Base-by-base conservation (phyloP, 2,797 vertebrate genomes). In the Spatula clypeata region DNA sequence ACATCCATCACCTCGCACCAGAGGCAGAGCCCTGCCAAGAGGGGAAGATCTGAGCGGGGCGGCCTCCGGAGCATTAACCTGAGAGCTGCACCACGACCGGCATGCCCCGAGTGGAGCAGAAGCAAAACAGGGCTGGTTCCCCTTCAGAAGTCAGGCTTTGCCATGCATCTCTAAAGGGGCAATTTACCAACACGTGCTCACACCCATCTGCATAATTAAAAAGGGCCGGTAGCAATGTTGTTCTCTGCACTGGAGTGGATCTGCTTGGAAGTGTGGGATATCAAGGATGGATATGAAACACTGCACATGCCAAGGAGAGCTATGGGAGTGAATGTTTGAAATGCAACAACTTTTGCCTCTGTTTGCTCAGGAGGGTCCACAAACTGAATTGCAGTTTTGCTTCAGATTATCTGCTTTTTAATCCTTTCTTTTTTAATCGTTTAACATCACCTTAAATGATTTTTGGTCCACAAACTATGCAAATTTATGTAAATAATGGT, bases 1-100 rank as follows among this genome's bases (percentile, higher is more conserved):
- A 79, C 94, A 97, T 96, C 90, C 94, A 81, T 97, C 94, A 94
- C 81, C 65, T 92, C 88, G 90, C 95, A 96, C 95, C 92, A 94
- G 45, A 58, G 88, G 64, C 81, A 86, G 71, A 47, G 65, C 88
- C 93, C 90, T 93, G 71, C 86, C 93, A 89, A 89, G 12, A 5
- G 53, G 70, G 80, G 81, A 65, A 96, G 95, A 97, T 96, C 94
- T 96, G 85, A 96, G 96, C 13, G 0, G 80, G 49, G 72, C 73
- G 88, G 93, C 90, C 90, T 95, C 95, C 0, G 1, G 80, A 94
- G 74, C 64, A 90, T 77, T 94, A 95, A 93, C 92, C 87, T 94
- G 34, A 19, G 66, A 70, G 62, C n/a, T 24, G n/a, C 26, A 13
- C 53, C 24, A 26, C 51, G 8, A 20, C 40, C 23, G 6, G 9